A percentile compares a stretch with the other conserved stretches of the same genome.
phyloP scores from a whole-genome alignment of 1,140 invertebrate genomes.

The Spodoptera frugiperda region DNA sequence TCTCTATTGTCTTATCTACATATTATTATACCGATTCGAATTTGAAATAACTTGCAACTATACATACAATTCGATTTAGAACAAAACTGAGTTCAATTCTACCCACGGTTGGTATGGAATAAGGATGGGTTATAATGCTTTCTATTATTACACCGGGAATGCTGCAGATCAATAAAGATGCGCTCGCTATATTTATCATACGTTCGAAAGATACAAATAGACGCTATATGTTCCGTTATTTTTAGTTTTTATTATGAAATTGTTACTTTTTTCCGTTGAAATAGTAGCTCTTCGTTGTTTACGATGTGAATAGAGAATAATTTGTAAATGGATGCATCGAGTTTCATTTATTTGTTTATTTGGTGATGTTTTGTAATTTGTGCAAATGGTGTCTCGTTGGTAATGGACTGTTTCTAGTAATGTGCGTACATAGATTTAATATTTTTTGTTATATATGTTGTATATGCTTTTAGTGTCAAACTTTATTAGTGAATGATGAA shows the following conservation, averaged over 20 bases:
- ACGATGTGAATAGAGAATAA: not conserved
- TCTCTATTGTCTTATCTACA: too few species aligned
- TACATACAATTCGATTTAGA: not conserved
- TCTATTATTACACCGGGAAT: conserved; percentile 38
- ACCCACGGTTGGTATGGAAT: conserved; percentile 7
- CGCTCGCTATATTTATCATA: conserved; percentile 32
- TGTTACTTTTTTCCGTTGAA: conserved; percentile 13
- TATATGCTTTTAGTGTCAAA: too few species aligned
- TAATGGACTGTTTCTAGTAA: too few species aligned
- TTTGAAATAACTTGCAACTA: not conserved
- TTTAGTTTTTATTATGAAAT: conserved; percentile 24
- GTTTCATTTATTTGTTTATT: too few species aligned
- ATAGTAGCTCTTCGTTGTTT: not conserved
- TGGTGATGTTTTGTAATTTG: too few species aligned
- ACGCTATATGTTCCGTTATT: conserved; percentile 10
- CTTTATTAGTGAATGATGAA: too few species aligned
- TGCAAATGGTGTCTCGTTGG: too few species aligned
- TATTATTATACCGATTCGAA: too few species aligned
- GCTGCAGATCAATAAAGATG: conserved; percentile 24
- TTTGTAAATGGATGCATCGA: not conserved
- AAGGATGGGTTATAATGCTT: conserved; percentile 24
- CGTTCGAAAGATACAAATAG: conserved; percentile 20
- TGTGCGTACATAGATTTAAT: too few species aligned
- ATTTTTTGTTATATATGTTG: too few species aligned
- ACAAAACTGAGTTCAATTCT: not conserved